Conservation (phyloP, 2,888 invertebrate species). For the Ferrisia virgata region DNA sequence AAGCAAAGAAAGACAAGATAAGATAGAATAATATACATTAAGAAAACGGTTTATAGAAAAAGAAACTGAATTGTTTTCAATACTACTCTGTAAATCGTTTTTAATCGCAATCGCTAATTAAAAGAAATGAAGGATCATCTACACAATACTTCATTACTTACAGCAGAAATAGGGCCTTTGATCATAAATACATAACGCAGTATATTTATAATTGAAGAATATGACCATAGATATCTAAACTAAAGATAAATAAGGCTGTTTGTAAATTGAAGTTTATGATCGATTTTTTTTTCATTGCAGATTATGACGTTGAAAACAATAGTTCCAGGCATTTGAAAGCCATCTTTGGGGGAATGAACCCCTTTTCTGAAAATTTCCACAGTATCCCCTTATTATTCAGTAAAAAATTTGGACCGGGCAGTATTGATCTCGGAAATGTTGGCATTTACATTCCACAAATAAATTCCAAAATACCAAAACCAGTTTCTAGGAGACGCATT, state of each 20-base stretch:
- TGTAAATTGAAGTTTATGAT: not conserved
- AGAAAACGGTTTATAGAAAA: too few relatives aligned
- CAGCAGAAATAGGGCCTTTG: too few relatives aligned
- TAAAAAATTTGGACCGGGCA: conserved; percentile 39
- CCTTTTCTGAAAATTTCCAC: conserved; percentile 16
- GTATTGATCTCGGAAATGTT: conserved; percentile 40
- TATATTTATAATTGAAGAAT: too few relatives aligned
- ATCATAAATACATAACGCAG: too few relatives aligned
- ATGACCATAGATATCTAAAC: too few relatives aligned
- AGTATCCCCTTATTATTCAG: conserved; percentile 23
- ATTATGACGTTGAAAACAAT: conserved; percentile 13
- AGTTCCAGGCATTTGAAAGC: conserved; percentile 33
- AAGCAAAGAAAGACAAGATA: too few relatives aligned
- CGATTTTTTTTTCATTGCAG: not conserved
- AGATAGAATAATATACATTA: too few relatives aligned
- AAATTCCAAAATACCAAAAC: conserved; percentile 41
- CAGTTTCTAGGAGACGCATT: conserved; percentile 33
- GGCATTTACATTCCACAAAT: conserved; percentile 41
- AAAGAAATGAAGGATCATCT: too few relatives aligned
- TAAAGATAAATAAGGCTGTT: not conserved
- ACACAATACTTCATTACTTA: too few relatives aligned
- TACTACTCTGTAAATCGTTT: too few relatives aligned
- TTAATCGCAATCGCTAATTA: too few relatives aligned
- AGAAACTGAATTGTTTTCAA: too few relatives aligned
- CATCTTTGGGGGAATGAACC: conserved; percentile 37